Conservation (phyloP, 1,140 invertebrate species). For the Rhopalosiphum padi region DNA sequence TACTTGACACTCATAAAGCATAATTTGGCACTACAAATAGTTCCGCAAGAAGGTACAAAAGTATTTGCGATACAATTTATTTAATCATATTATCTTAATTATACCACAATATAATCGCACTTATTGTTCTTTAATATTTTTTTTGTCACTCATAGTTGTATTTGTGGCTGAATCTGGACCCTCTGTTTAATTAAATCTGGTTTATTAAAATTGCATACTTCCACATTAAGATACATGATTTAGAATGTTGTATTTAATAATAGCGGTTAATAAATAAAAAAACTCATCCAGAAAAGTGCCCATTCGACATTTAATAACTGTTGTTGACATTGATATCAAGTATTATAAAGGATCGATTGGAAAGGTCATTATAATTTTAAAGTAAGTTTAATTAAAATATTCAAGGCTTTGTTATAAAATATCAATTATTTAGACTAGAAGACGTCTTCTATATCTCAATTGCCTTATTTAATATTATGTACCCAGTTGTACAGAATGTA, state of each 20-base stretch:
- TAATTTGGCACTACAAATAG: background rate
- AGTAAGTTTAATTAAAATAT: background rate
- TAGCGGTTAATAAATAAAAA: background rate
- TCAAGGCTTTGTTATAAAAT: background rate
- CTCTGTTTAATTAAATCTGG: no score
- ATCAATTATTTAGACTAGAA: background rate
- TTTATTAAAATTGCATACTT: background rate
- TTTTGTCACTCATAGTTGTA: background rate
- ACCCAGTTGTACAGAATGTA: background rate
- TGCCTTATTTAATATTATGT: background rate
- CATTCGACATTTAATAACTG: background rate
- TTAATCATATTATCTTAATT: background rate
- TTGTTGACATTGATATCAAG: background rate
- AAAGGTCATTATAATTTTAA: slow-evolving; percentile 10
- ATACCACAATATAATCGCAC: background rate
- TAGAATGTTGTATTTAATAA: background rate
- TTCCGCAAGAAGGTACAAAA: background rate
- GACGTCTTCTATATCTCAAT: background rate
- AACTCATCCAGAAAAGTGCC: background rate
- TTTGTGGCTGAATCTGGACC: background rate
- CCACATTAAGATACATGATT: background rate
- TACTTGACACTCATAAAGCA: background rate
- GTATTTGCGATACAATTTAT: background rate
- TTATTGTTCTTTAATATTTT: background rate
- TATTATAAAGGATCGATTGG: background rate